Conservation (phyloP, 2,113 vertebrate species). For the Hemicordylus capensis region DNA sequence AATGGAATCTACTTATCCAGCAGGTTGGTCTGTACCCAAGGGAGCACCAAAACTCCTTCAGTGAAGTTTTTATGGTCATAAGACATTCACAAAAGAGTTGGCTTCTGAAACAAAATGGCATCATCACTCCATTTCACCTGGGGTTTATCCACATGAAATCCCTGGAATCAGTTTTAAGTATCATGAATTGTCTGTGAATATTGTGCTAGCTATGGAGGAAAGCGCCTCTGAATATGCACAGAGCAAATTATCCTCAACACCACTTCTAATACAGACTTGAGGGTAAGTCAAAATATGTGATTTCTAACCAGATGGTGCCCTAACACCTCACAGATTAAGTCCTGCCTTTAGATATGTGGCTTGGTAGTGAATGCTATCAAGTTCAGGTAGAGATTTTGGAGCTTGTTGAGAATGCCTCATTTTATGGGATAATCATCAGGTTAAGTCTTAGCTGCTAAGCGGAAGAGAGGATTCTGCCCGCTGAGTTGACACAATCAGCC, state of each 20-base stretch:
- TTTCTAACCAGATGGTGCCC: neutral
- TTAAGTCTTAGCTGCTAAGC: neutral
- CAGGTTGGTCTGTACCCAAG: neutral
- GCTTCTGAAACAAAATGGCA: neutral
- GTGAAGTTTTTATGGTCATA: neutral
- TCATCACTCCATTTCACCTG: neutral
- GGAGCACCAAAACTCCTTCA: neutral
- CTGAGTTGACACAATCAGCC: constrained; percentile 1
- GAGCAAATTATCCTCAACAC: neutral
- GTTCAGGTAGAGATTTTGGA: constrained; percentile 1
- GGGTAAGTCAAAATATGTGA: neutral
- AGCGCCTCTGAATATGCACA: neutral
- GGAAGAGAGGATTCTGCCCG: constrained; percentile 15
- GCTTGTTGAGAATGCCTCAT: neutral
- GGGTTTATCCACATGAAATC: neutral
- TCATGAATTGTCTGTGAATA: neutral
- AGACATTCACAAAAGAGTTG: neutral
- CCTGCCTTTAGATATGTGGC: neutral
- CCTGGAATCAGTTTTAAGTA: neutral
- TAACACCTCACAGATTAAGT: neutral
- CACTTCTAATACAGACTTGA: neutral
- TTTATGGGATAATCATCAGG: constrained; percentile 16
- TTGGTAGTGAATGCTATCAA: constrained; percentile 3
- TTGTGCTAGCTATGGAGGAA: neutral
- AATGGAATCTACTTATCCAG: neutral